Percentiles rank a stretch among this genome's conserved stretches.
Evolutionary conservation across 2,888 invertebrate genomes (phyloP).

Genomic region (Drosophila diplacantha): DNA sequence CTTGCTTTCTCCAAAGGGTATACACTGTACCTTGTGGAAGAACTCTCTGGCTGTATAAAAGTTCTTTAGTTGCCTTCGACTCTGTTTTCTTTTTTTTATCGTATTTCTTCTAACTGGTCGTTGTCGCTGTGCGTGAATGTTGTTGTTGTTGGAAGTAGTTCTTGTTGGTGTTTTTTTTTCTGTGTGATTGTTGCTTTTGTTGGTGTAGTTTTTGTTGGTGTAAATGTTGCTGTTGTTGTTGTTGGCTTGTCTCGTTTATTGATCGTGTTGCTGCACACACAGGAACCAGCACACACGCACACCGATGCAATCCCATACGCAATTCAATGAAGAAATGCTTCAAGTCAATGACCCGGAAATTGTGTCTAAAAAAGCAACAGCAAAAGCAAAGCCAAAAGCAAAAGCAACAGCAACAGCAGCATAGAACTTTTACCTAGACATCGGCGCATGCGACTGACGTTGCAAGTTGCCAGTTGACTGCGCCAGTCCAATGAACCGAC

Average conservation of each 20-base stretch:
- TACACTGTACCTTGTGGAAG: conserved; percentile 31
- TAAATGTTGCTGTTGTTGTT: conserved; percentile 34
- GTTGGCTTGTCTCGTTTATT: conserved; percentile 72
- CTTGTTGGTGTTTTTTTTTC: conserved; percentile 13
- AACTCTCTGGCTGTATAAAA: conserved; percentile 48
- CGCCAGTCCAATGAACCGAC: conserved; percentile 68
- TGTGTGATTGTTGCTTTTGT: conserved; percentile 50
- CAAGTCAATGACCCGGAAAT: conserved; percentile 78
- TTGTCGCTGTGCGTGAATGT: conserved; percentile 63
- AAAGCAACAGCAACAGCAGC: conserved; percentile 60
- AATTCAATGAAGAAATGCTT: conserved; percentile 75
- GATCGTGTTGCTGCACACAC: conserved; percentile 70
- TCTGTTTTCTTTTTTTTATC: conserved; percentile 56
- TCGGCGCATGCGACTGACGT: conserved; percentile 49
- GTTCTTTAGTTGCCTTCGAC: conserved; percentile 51
- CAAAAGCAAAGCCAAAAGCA: conserved; percentile 58
- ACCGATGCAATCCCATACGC: conserved; percentile 72
- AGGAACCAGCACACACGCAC: conserved; percentile 30
- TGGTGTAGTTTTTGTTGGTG: conserved; percentile 67
- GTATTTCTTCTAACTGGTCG: conserved; percentile 68
- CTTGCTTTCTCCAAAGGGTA: neutral
- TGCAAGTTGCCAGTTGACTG: conserved; percentile 40
- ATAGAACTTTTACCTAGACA: conserved; percentile 73
- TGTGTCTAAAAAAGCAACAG: conserved; percentile 74
- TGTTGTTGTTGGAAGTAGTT: conserved; percentile 21